These are phyloP conservation scores for Diplodus sargus DNA, from an alignment of 2,797 vertebrate genomes.

Conservation along the genomic window DNA sequence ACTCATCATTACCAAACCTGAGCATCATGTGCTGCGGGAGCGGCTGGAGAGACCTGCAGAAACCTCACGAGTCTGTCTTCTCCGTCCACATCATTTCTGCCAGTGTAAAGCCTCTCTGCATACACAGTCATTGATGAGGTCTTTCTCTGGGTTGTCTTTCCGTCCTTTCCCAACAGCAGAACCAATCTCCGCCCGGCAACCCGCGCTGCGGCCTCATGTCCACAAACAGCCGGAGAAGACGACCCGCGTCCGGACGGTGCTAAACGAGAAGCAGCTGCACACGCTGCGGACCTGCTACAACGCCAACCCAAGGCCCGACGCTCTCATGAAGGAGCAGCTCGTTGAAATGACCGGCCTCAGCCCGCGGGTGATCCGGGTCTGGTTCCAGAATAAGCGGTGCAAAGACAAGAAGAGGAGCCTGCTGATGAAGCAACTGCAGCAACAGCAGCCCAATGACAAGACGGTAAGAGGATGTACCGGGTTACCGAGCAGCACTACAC, in stretches of 20 bases:
- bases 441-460: conserved; percentile 95
- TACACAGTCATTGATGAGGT: conserved; percentile 9
- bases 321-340: conserved; percentile 96
- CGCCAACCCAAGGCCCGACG: conserved; percentile 94
- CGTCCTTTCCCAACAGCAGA: conserved; percentile 85
- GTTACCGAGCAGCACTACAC: not conserved
- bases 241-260: conserved; percentile 93
- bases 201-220: conserved; percentile 92
- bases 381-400: conserved; percentile 97
- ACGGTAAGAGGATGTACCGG: conserved; percentile 84
- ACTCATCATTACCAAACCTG: not conserved
- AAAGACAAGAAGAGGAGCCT: conserved; percentile 95
- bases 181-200: conserved; percentile 93
- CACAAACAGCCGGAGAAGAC: conserved; percentile 97
- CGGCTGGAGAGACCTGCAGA: not conserved
- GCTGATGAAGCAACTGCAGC: conserved; percentile 95
- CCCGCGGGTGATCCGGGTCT: conserved; percentile 93
- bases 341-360: conserved; percentile 97
- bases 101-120: not conserved
- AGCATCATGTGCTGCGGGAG: not conserved
- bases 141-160: not conserved
- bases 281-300: conserved; percentile 96
- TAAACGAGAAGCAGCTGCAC: conserved; percentile 96
- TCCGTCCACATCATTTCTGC: not conserved
- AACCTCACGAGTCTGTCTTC: not conserved